Evolutionary conservation across 23 tunicate genomes (phyloP), one percentile per base, ranked within the genome.

Genomic region (Aplidium turbinatum): DNA sequence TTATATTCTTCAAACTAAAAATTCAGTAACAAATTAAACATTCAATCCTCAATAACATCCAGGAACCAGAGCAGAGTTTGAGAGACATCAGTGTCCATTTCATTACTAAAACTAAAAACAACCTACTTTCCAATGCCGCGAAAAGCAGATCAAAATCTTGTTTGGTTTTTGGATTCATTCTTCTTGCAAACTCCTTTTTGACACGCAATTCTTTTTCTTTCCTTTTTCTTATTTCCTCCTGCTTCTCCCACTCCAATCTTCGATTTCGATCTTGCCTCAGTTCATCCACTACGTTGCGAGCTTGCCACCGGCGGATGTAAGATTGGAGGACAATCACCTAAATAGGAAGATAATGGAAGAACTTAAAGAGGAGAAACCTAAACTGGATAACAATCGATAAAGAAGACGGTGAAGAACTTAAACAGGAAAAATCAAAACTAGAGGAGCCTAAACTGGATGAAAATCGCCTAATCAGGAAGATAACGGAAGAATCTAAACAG

Each of bases 61-160:
- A n/a, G n/a, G n/a, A n/a, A n/a, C n/a, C n/a, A n/a, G n/a, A n/a
- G n/a, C n/a, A n/a, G n/a, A n/a, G n/a, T n/a, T n/a, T n/a, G n/a
- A n/a, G n/a, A n/a, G n/a, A n/a, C n/a, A n/a, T n/a, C n/a, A n/a
- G n/a, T n/a, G n/a, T n/a, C n/a, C n/a, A n/a, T n/a, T n/a, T n/a
- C n/a, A n/a, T n/a, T n/a, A n/a, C 11, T 45, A 45, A 45, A 45
- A 16, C 50, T 16, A 16, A 45, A 45, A 11, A 11, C 11, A 45
- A 45, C 67, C 42, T 75, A 83, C 92, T 78, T 74, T 87, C 95
- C 31, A 94, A 72, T 9, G 95, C 90, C 3, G 99, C 86, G 68
- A 84, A 94, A 4, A 87, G 73, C 54, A 87, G 64, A 36, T 87
- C 90, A 33, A 94, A 94, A 67, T 94, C 99, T 57, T 82, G 78